Conservation (phyloP, 1,140 invertebrate genomes). For the Oreohelix idahoensis region DNA sequence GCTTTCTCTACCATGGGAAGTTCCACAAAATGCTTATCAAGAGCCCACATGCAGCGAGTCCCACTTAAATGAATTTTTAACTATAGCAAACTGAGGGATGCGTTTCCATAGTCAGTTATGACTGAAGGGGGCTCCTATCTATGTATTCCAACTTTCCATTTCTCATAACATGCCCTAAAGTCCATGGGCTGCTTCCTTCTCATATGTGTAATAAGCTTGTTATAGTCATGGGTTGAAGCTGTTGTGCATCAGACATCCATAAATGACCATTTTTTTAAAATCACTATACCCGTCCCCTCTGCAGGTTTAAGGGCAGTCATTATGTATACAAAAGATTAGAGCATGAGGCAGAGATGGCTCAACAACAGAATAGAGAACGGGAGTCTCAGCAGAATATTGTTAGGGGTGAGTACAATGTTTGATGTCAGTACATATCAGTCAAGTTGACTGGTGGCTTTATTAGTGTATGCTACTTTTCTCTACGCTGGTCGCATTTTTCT, state of each 20-base stretch:
- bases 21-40: not conserved
- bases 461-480: too few relatives aligned
- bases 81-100: not conserved
- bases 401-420: conserved; percentile 56
- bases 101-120: too few relatives aligned
- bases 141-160: too few relatives aligned
- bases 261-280: not conserved
- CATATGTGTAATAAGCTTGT: not conserved
- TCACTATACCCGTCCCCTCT: not conserved
- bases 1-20: too few relatives aligned
- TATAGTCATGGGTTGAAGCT: not conserved
- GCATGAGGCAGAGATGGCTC: conserved; percentile 53
- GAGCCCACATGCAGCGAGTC: not conserved
- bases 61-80: not conserved
- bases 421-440: too few relatives aligned
- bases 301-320: conserved; percentile 21
- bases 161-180: not conserved
- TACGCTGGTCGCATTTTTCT: too few relatives aligned
- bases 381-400: conserved; percentile 46
- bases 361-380: conserved; percentile 52
- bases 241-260: not conserved
- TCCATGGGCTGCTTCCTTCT: not conserved
- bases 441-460: too few relatives aligned
- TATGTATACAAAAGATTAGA: conserved; percentile 54
- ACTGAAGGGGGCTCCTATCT: too few relatives aligned